Percentiles rank a stretch among this genome's conserved stretches.
Evolutionary conservation across 2,113 vertebrate species (phyloP).

Genomic region (Helogale parvula): DNA sequence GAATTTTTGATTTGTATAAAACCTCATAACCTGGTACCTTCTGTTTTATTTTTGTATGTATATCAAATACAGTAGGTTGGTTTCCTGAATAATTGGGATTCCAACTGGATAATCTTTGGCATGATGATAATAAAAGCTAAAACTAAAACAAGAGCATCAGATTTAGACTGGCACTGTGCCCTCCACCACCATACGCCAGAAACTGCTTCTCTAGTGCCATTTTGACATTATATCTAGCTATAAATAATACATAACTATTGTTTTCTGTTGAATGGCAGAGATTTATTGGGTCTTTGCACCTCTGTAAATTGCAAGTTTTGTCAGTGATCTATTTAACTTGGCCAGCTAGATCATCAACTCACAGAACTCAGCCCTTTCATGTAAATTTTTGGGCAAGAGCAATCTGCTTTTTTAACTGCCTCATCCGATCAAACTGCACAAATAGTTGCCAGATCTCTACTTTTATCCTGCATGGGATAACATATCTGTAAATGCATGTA

Average conservation of each 20-base stretch:
- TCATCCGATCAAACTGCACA: slow-evolving; percentile 51
- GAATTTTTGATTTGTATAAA: slow-evolving; percentile 74
- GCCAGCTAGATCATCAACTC: neutral
- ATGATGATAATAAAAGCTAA: slow-evolving; percentile 68
- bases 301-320: slow-evolving; percentile 61
- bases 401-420: slow-evolving; percentile 54
- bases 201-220: slow-evolving; percentile 81
- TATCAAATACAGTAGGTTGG: slow-evolving; percentile 60
- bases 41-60: slow-evolving; percentile 77
- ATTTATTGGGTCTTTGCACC: slow-evolving; percentile 53
- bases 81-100: slow-evolving; percentile 75
- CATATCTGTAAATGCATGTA: slow-evolving; percentile 60
- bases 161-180: slow-evolving; percentile 71
- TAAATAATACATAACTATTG: slow-evolving; percentile 70
- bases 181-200: slow-evolving; percentile 72
- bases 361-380: slow-evolving; percentile 62
- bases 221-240: slow-evolving; percentile 74
- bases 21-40: slow-evolving; percentile 69
- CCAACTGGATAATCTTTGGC: slow-evolving; percentile 72
- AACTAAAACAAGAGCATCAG: slow-evolving; percentile 67
- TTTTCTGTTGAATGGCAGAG: slow-evolving; percentile 70
- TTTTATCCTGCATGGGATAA: slow-evolving; percentile 61
- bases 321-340: slow-evolving; percentile 67
- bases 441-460: slow-evolving; percentile 64
- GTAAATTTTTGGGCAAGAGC: slow-evolving; percentile 52